Base-by-base conservation (phyloP, 1,140 invertebrate species). In the Drosophila eugracilis region DNA sequence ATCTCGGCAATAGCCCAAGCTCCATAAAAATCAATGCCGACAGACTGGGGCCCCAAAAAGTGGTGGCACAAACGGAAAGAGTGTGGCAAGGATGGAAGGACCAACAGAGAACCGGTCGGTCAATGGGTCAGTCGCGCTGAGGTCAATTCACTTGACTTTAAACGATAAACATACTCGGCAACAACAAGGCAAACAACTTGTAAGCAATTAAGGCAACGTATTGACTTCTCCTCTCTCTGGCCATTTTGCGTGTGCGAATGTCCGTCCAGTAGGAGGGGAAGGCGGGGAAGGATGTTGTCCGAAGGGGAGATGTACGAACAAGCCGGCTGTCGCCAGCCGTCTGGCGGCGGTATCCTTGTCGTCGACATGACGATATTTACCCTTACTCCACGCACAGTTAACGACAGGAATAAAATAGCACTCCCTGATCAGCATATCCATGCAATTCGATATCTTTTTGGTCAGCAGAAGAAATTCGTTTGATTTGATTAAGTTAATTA, bases 131-230 rank as follows among this genome's bases (percentile, higher is more conserved):
- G 47, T 41, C 42, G 44, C 53, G 76, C 42, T 59, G 60, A 52
- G 77, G 73, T 78, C 83, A 77, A 58, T 26, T 59, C 83, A 54
- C 63, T 69, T 76, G 73, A 78, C 75, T 88, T 86, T 78, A 86
- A 86, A 83, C 83, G 78, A 88, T 88, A 88, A 86, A 83, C 78
- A 81, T 67, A 60, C 69, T 58, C 73, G 63, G 48, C 63, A 54
- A 74, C 78, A 77, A 67, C 49, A 62, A 44, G 74, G 73, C 73
- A 60, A 78, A 75, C 81, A 86, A 83, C 69, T 83, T 88, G 81
- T 88, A 88, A 81, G 78, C 81, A 86, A 86, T 86, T 86, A 88
- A 88, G 83, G 42, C 78, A 78, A 69, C 83, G 78, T 75, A 86
- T 86, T 81, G 81, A 80, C 81, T 75, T 75, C 52, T 58, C 28